Conservation (phyloP, 2,797 vertebrate species). For the Myotis daubentonii region DNA sequence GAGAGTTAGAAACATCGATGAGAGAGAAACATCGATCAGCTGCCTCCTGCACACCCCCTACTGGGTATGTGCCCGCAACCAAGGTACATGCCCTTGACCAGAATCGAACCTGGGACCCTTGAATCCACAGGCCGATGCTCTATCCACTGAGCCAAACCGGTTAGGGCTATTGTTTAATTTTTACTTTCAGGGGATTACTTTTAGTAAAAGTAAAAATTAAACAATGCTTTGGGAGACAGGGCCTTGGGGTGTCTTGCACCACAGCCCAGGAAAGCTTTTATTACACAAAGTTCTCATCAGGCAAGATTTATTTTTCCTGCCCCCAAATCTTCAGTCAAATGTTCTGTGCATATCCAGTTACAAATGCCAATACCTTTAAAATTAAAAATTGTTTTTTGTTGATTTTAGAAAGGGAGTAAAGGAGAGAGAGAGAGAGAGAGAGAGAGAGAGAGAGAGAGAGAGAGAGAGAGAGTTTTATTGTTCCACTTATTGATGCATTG, state of each 20-base stretch:
- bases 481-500: not conserved
- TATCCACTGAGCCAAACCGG: no score
- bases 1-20: no score
- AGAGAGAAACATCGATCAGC: no score
- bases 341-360: not conserved
- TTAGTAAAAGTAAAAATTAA: not conserved
- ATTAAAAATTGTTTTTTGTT: not conserved
- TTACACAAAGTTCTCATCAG: not conserved
- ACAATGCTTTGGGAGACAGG: not conserved
- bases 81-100: no score
- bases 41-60: no score
- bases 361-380: not conserved
- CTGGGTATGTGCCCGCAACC: no score
- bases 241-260: not conserved
- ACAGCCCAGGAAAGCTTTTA: not conserved
- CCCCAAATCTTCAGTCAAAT: not conserved
- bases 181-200: not conserved
- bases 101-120: no score
- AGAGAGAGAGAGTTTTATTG: not conserved
- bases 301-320: not conserved
- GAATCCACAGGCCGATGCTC: no score
- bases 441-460: not conserved
- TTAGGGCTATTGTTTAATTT: not conserved
- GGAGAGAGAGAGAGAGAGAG: not conserved
- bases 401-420: not conserved